phyloP scores from a whole-genome alignment of 2,797 vertebrate species.

The Sebastes elongatus region DNA sequence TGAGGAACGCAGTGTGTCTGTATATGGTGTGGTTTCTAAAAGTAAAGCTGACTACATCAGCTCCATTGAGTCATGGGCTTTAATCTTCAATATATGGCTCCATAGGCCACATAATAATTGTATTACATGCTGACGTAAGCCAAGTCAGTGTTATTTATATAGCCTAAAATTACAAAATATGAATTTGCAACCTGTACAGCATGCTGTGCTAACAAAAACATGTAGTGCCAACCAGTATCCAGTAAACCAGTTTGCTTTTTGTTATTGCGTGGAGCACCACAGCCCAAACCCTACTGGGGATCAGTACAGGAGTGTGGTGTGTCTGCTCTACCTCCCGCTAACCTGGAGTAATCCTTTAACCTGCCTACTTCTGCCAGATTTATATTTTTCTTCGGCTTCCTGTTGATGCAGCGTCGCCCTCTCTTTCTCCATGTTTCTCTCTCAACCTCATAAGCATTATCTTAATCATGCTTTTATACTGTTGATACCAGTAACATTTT shows the following conservation, averaged over 20 bases:
- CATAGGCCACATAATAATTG: not conserved
- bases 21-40: not conserved
- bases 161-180: not conserved
- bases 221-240: not conserved
- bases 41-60: not conserved
- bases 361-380: conserved; percentile 5
- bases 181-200: not conserved
- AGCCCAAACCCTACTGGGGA: not conserved
- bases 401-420: not conserved
- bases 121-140: not conserved
- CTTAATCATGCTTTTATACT: conserved; percentile 58
- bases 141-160: not conserved
- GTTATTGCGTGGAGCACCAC: not conserved
- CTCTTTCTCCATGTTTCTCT: conserved; percentile 36
- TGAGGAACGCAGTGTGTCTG: too few species aligned
- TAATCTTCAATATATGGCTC: not conserved
- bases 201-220: too few species aligned
- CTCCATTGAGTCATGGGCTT: not conserved
- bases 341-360: not conserved
- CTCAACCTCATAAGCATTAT: conserved; percentile 70
- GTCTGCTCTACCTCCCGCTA: not conserved
- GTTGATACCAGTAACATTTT: conserved; percentile 72
- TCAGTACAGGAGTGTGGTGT: not conserved
- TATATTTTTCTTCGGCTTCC: conserved; percentile 8
- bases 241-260: not conserved